Evolutionary conservation across 2,797 vertebrate genomes (phyloP).

Genomic region (Lutjanus campechanus): DNA sequence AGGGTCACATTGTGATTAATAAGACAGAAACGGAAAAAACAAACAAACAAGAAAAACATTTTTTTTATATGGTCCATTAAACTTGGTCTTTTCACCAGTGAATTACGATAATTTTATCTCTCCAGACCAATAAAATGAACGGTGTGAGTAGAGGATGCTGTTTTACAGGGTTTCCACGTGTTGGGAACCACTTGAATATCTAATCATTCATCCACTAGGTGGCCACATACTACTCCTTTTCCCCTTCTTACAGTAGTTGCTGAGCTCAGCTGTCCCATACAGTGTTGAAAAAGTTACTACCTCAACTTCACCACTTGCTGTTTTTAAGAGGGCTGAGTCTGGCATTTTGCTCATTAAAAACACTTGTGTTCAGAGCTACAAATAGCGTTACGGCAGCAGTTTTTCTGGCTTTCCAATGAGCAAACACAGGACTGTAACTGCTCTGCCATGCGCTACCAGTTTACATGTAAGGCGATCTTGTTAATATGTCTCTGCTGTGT

Average conservation of each 20-base stretch:
- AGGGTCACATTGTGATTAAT: neutral
- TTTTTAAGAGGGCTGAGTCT: conserved; percentile 57
- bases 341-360: conserved; percentile 50
- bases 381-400: conserved; percentile 13
- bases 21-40: neutral
- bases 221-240: conserved; percentile 55
- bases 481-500: conserved; percentile 56
- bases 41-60: neutral
- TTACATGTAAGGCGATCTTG: conserved; percentile 72
- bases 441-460: conserved; percentile 63
- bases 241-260: conserved; percentile 15
- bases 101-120: neutral
- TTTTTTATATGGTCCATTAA: too few relatives aligned
- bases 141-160: neutral
- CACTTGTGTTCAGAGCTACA: conserved; percentile 42
- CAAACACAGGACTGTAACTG: conserved; percentile 40
- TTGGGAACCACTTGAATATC: neutral
- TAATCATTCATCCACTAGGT: conserved; percentile 66
- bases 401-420: conserved; percentile 45
- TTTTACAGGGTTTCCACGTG: neutral
- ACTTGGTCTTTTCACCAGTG: too few relatives aligned
- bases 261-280: conserved; percentile 57
- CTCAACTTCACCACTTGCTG: conserved; percentile 48
- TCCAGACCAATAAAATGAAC: too few relatives aligned
- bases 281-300: conserved; percentile 42